phyloP scores from a whole-genome alignment of 2,113 vertebrate genomes.

The Lepus timidus region DNA sequence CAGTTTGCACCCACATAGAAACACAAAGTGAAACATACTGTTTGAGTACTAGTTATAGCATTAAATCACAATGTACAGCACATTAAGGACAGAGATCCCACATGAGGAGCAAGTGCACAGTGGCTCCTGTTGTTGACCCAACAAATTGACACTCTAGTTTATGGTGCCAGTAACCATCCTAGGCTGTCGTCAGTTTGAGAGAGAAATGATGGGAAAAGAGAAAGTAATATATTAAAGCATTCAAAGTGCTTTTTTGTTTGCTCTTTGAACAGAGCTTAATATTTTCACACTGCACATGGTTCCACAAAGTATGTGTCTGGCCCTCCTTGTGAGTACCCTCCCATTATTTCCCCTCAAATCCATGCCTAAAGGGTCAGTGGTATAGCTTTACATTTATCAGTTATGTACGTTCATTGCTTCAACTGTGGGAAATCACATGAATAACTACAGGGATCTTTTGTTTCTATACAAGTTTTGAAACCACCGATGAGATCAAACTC shows the following conservation, averaged over 20 bases:
- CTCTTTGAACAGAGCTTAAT: not conserved
- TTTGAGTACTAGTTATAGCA: too few species aligned
- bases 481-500: not conserved
- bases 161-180: too few species aligned
- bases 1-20: too few species aligned
- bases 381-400: not conserved
- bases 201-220: not conserved
- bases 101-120: too few species aligned
- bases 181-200: too few species aligned
- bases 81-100: too few species aligned
- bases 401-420: not conserved
- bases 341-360: not conserved
- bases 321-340: not conserved
- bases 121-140: too few species aligned
- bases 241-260: not conserved
- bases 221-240: not conserved
- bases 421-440: not conserved
- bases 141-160: too few species aligned
- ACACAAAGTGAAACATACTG: too few species aligned
- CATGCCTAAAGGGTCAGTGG: not conserved
- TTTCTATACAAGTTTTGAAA: slow-evolving; percentile 11
- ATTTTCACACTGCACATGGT: not conserved
- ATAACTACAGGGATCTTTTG: not conserved
- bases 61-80: too few species aligned
- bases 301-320: not conserved